Evolutionary conservation across 1,140 invertebrate species (phyloP), one percentile per base, ranked within the genome.

Genomic region (Drosophila tani): DNA sequence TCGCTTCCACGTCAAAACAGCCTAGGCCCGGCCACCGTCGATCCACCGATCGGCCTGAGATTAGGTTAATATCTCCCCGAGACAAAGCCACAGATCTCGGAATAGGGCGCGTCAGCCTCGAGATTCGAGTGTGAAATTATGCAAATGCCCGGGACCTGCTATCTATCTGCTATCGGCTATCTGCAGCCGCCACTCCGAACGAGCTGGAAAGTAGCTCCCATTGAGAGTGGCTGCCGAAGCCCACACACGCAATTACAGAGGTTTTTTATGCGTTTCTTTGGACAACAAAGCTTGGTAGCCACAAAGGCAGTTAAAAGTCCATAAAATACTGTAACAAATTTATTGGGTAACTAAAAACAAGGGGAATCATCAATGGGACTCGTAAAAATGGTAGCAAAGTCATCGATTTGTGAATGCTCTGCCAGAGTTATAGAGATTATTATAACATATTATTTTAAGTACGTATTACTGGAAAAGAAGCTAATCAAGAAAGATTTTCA

Each of bases 291-390:
- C 78, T 66, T 90, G 78, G 85, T 88, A 88, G 85, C 85, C 57
- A 88, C 85, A 88, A 88, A 88, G 86, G 65, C 86, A 88, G 85
- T 88, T 88, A 88, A 88, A 91, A 85, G 70, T 75, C 74, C 78
- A 82, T 88, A 88, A 88, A 88, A 88, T 88, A 88, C 75, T 90
- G 65, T 88, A 90, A 88, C 85, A 79, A 81, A 85, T 88, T 88
- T 79, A 90, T 88, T 88, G 85, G 41, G 85, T 55, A 88, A 88
- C 49, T 53, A 29, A 49, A 55, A 62, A 38, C 50, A 24, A 50
- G 47, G n/a, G 40, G 35, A 15, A 12, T 17, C 21, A 56, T 46
- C 41, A 50, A 47, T 66, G 40, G 56, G 50, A 46, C 15, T 5
- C 11, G 21, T 17, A 27, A 24, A 38, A 65, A 17, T 24, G 38